A percentile compares a stretch with the other conserved stretches of the same genome.
phyloP scores from a whole-genome alignment of 2,888 invertebrate genomes.

The Eupithecia tripunctaria region DNA sequence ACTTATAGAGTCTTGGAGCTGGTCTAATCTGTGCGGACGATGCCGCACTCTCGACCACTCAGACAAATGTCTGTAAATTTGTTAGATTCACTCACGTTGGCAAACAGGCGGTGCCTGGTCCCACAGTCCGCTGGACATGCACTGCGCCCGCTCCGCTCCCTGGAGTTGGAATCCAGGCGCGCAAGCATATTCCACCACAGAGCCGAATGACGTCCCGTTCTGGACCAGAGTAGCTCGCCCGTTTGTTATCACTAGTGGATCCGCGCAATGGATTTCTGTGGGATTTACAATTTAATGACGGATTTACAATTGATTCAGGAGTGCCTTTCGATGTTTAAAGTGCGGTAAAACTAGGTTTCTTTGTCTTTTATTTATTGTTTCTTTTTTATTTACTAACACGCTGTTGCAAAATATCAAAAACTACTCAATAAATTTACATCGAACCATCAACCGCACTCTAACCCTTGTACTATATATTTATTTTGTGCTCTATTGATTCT shows the following conservation, averaged over 20 bases:
- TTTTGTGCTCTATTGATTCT: too few relatives aligned
- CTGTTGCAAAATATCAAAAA: neutral
- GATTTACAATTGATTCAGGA: neutral
- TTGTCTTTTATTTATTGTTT: too few relatives aligned
- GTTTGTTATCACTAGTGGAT: conserved; percentile 87
- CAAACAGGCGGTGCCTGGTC: conserved; percentile 91
- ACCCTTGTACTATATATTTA: too few relatives aligned
- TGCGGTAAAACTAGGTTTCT: too few relatives aligned
- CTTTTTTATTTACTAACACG: too few relatives aligned
- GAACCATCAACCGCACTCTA: too few relatives aligned
- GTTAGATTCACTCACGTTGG: conserved; percentile 76
- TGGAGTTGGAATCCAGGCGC: conserved; percentile 87
- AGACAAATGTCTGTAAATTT: conserved; percentile 80
- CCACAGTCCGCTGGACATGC: conserved; percentile 91
- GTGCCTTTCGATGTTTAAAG: too few relatives aligned
- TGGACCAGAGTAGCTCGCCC: conserved; percentile 81
- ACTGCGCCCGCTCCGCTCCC: conserved; percentile 88
- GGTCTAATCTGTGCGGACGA: conserved; percentile 59
- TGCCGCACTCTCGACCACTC: conserved; percentile 91
- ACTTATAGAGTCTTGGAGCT: too few relatives aligned
- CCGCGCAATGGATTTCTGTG: conserved; percentile 88
- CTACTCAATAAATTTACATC: neutral
- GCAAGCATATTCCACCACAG: conserved; percentile 91
- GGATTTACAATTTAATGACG: neutral
- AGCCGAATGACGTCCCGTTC: conserved; percentile 88